Evolutionary conservation across 2,113 vertebrate species (phyloP), one percentile per base, ranked within the genome.

Genomic region (Seriola aureovittata): DNA sequence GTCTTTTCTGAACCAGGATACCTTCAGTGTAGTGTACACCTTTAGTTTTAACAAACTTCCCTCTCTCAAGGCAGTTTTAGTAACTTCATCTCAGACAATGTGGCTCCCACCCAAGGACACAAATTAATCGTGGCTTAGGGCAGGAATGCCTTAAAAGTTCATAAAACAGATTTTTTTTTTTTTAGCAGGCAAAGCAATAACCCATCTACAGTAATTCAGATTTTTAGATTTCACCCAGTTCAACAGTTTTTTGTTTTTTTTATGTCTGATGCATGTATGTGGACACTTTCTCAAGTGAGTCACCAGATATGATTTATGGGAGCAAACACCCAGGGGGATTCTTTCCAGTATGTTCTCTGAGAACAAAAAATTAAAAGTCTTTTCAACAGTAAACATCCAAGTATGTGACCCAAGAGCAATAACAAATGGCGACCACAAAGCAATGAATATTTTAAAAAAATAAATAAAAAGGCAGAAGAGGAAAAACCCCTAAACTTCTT

Each of bases 371-470:
- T 50, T 7, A 79, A 66, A 71, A 25, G 25, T 19, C 78, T 81
- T 76, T 65, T 85, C 60, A 42, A 89, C 76, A 82, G 73, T 78
- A 81, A 89, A 83, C 75, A 87, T 78, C 17, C 25, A 65, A 60
- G 48, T 34, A 59, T 80, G 59, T 57, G 19, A 54, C 63, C 85
- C 48, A 12, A 7, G 46, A 25, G 80, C 32, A 64, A 71, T 2
- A 54, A 40, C 23, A 75, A 81, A 78, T 16, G 38, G 32, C 36
- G 40, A 60, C 64, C 58, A 60, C 77, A 73, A 84, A 64, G 40
- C 60, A 75, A 50, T 50, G 4, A 38, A 78, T 42, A 46, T 52
- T 55, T 21, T 10, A 42, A 42, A 42, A 42, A 42, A 42, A 23
- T 32, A 19, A 52, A 55, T 14, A 17, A 13, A 50, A 0, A 2